Conservation (phyloP, 1,140 invertebrate genomes). For the Campoletis sonorensis region DNA sequence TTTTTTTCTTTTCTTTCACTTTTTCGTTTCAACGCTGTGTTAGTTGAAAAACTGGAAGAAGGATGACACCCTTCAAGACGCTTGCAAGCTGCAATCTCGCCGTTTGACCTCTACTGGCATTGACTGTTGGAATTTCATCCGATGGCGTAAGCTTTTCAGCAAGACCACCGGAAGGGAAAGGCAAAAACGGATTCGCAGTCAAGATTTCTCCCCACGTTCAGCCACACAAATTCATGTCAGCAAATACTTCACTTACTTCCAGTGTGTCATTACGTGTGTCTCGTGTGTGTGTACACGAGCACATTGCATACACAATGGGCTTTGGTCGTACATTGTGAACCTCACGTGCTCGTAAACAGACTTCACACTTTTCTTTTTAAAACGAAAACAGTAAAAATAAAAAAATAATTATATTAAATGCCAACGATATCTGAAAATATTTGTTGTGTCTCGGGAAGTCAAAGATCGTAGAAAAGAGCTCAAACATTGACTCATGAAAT, state of each 20-base stretch:
- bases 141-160: not conserved
- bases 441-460: no score
- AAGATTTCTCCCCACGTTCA: not conserved
- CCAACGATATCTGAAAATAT: no score
- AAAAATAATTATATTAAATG: no score
- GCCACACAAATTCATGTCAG: not conserved
- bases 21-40: not conserved
- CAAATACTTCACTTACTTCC: not conserved
- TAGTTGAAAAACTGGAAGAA: not conserved
- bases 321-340: not conserved
- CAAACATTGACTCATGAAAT: no score
- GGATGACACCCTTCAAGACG: constrained; percentile 15
- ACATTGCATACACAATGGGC: not conserved
- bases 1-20: not conserved
- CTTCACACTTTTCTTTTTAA: no score
- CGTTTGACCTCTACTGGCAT: constrained; percentile 19
- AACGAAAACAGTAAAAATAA: no score
- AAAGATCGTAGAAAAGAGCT: no score
- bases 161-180: not conserved
- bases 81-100: constrained; percentile 14
- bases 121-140: constrained; percentile 28
- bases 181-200: not conserved
- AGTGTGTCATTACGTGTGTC: not conserved
- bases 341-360: not conserved
- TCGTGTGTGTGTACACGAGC: not conserved